Evolutionary conservation across 2,888 invertebrate species (phyloP).

Genomic region (Suillia variegata): DNA sequence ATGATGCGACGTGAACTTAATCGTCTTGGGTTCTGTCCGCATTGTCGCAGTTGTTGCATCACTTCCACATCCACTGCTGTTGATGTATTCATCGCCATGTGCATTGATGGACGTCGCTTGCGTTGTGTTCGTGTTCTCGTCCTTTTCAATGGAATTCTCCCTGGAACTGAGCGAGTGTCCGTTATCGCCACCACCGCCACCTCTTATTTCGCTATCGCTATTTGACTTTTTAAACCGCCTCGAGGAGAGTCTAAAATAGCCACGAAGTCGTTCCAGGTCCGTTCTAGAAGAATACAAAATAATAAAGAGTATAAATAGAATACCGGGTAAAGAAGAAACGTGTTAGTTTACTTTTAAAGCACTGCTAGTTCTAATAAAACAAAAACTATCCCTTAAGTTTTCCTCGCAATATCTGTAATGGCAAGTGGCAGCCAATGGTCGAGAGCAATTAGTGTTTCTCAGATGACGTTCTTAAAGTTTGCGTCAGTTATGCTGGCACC

Average conservation of each 20-base stretch:
- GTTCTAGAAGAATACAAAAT: conserved; percentile 55
- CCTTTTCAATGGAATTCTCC: conserved; percentile 55
- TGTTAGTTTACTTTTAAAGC: too few species aligned
- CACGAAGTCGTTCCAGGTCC: conserved; percentile 66
- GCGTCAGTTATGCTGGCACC: too few species aligned
- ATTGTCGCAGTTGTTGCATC: not conserved
- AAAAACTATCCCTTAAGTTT: too few species aligned
- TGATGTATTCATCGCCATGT: conserved; percentile 23
- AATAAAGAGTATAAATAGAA: not conserved
- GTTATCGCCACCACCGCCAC: conserved; percentile 17
- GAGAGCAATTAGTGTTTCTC: conserved; percentile 1
- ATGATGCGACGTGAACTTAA: conserved; percentile 29
- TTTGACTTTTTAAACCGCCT: conserved; percentile 60
- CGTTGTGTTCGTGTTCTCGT: conserved; percentile 51
- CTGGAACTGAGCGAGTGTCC: conserved; percentile 49
- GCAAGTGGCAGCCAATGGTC: not conserved
- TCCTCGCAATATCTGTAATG: too few species aligned
- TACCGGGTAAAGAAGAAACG: not conserved
- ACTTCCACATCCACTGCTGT: not conserved
- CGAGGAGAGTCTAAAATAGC: conserved; percentile 65
- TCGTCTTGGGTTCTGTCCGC: conserved; percentile 21
- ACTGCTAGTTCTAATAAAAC: too few species aligned
- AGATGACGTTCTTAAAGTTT: too few species aligned
- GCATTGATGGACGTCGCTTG: conserved; percentile 48
- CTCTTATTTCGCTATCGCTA: conserved; percentile 37